phyloP scores from a whole-genome alignment of 2,888 invertebrate genomes.

The Rhagonycha fulva region DNA sequence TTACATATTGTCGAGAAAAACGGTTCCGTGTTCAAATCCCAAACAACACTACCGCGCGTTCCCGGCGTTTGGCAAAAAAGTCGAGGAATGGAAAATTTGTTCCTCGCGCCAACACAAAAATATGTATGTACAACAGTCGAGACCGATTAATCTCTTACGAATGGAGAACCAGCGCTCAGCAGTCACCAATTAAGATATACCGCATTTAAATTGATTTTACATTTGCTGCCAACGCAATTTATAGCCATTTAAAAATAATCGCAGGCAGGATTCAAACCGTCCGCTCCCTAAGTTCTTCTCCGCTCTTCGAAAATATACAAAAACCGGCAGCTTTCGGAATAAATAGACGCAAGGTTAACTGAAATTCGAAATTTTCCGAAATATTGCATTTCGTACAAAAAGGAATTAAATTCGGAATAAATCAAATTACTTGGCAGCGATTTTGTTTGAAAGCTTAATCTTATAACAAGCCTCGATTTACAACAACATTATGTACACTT shows the following conservation, averaged over 20 bases:
- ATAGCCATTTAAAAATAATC: neutral
- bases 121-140: neutral
- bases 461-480: neutral
- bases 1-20: neutral
- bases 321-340: neutral
- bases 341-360: neutral
- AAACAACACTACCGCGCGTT: neutral
- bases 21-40: neutral
- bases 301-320: no score
- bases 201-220: neutral
- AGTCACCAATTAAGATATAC: neutral
- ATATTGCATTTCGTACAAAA: neutral
- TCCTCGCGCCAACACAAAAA: neutral
- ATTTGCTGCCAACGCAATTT: neutral
- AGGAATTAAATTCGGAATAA: neutral
- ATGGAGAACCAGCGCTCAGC: neutral
- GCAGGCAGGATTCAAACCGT: neutral
- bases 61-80: neutral
- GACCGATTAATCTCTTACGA: neutral
- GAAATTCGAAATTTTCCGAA: neutral
- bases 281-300: neutral
- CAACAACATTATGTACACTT: neutral
- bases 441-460: neutral
- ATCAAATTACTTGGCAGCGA: neutral
- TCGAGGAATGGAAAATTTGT: neutral